Evolutionary conservation across 2,113 vertebrate genomes (phyloP).

Genomic region (Apus apus): DNA sequence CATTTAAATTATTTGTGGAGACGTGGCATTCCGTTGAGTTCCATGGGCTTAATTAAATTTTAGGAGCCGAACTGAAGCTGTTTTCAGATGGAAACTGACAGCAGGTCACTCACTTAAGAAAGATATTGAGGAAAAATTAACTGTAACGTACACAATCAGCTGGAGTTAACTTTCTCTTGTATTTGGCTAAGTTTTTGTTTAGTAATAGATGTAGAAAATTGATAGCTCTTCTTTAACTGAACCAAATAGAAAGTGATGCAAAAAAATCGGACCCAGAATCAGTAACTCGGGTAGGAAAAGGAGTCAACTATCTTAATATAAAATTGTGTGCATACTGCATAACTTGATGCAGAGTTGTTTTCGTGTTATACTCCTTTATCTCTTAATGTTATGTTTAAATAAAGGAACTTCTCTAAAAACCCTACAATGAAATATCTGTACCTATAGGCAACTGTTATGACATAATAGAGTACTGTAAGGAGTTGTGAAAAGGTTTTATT

Average conservation of each 20-base stretch:
- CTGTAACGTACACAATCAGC: neutral
- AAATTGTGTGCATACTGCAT: neutral
- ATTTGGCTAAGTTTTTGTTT: neutral
- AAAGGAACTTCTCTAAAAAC: neutral
- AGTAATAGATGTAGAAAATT: neutral
- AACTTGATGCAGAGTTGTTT: neutral
- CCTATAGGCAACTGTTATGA: neutral
- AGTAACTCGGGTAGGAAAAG: neutral
- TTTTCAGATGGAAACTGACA: neutral
- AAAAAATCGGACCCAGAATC: neutral
- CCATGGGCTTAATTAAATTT: neutral
- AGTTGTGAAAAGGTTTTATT: neutral
- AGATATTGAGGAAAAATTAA: neutral
- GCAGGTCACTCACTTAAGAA: neutral
- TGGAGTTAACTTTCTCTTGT: neutral
- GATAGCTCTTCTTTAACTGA: neutral
- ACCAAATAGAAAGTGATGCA: neutral
- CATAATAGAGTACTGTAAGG: neutral
- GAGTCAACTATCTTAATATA: neutral
- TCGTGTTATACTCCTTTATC: neutral
- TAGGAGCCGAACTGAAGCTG: neutral
- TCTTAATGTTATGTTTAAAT: neutral
- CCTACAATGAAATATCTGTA: neutral
- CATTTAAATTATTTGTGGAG: rapidly evolving
- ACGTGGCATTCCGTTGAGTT: neutral